A percentile compares a stretch with the other conserved stretches of the same genome.
phyloP scores from a whole-genome alignment of 2,113 vertebrate species.

The Sorex araneus region DNA sequence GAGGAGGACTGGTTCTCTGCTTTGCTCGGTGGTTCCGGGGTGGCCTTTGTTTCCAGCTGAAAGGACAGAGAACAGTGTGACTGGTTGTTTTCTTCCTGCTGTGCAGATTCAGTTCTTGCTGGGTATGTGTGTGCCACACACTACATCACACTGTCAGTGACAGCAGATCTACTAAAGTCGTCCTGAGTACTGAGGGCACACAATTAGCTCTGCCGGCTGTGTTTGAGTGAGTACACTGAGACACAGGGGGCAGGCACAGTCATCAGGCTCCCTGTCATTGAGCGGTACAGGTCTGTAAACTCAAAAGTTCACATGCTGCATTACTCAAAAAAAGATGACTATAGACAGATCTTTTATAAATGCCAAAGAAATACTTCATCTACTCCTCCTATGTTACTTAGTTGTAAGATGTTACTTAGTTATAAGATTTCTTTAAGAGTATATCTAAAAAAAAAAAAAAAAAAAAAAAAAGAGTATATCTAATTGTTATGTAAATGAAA shows the following conservation, averaged over 20 bases:
- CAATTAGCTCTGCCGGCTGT: neutral
- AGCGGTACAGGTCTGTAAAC: neutral
- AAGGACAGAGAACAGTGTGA: neutral
- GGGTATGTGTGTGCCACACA: neutral
- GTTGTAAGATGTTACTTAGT: neutral
- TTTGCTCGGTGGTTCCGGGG: neutral
- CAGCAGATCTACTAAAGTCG: neutral
- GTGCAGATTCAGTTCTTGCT: too few species aligned
- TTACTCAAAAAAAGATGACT: neutral
- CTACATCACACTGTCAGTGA: neutral
- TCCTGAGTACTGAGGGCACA: neutral
- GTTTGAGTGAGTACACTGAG: neutral
- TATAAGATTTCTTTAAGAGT: neutral
- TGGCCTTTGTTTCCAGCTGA: constrained; percentile 61
- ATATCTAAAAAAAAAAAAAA: too few species aligned
- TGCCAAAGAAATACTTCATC: too few species aligned
- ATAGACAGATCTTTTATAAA: too few species aligned
- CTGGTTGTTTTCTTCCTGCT: too few species aligned
- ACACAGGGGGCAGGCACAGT: neutral
- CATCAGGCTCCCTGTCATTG: neutral
- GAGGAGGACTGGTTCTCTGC: constrained; percentile 10
- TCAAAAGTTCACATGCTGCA: neutral
- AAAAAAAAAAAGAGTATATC: neutral
- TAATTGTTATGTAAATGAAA: too few species aligned
- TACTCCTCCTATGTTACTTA: too few species aligned